Percentiles rank a stretch among this genome's conserved stretches.
Evolutionary conservation across 1,140 invertebrate genomes (phyloP).

Genomic region (Oreohelix idahoensis): DNA sequence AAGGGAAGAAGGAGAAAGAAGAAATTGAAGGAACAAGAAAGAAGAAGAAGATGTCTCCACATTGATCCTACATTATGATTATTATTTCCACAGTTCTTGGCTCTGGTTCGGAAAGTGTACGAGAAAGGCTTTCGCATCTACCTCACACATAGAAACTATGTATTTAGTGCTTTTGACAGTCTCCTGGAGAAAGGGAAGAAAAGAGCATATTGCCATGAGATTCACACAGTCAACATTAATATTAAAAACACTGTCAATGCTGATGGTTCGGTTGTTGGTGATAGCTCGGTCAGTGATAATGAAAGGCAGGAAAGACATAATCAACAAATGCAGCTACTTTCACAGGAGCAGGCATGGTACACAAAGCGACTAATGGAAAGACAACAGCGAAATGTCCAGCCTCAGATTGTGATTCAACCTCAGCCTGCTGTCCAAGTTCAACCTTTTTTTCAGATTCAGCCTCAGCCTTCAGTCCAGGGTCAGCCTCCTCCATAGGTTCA

Average conservation of each 20-base stretch:
- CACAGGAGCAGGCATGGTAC: not conserved
- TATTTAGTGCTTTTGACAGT: slow-evolving; percentile 21
- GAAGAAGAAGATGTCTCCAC: not conserved
- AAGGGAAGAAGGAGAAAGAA: too few relatives aligned
- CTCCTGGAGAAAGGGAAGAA: slow-evolving; percentile 11
- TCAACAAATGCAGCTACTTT: not conserved
- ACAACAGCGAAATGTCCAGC: not conserved
- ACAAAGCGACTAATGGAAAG: not conserved
- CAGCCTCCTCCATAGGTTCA: too few relatives aligned
- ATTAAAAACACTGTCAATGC: not conserved
- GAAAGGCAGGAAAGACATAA: not conserved
- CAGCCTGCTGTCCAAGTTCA: not conserved
- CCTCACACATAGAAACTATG: slow-evolving; percentile 33
- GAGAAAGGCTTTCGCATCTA: slow-evolving; percentile 31
- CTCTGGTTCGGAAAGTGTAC: slow-evolving; percentile 21
- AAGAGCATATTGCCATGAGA: slow-evolving; percentile 13
- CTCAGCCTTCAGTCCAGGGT: too few relatives aligned
- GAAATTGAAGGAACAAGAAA: too few relatives aligned
- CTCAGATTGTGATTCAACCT: too few relatives aligned
- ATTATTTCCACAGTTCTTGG: slow-evolving; percentile 19
- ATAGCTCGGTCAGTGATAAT: not conserved
- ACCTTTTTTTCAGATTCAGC: not conserved
- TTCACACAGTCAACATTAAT: slow-evolving; percentile 28
- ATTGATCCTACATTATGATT: not conserved
- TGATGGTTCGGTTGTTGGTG: slow-evolving; percentile 3